phyloP scores from a whole-genome alignment of 2,797 vertebrate genomes.

The Novumbra hubbsi region DNA sequence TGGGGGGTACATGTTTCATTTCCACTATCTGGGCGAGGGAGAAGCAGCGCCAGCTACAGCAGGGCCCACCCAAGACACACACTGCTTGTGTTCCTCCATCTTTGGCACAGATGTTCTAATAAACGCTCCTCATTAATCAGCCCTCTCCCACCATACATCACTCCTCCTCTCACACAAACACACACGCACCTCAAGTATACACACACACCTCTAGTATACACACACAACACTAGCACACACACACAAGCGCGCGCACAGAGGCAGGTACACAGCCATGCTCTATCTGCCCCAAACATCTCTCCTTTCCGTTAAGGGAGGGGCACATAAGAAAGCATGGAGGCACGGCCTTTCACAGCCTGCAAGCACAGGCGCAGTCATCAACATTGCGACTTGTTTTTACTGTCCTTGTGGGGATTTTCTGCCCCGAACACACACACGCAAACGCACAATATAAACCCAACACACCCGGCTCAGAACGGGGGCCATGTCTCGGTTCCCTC shows the following conservation, averaged over 20 bases:
- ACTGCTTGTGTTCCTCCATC: slow-evolving; percentile 52
- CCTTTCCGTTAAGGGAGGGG: slow-evolving; percentile 63
- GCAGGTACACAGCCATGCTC: slow-evolving; percentile 31
- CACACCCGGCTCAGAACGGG: slow-evolving; percentile 43
- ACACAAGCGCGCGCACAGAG: slow-evolving; percentile 7
- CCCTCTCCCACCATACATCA: slow-evolving; percentile 76
- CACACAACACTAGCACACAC: background rate
- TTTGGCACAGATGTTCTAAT: slow-evolving; percentile 83
- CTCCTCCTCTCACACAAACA: slow-evolving; percentile 32
- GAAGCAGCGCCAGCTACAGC: slow-evolving; percentile 35
- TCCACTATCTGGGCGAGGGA: slow-evolving; percentile 57
- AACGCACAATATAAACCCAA: slow-evolving; percentile 16
- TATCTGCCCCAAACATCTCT: slow-evolving; percentile 73
- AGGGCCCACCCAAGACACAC: slow-evolving; percentile 50
- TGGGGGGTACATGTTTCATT: slow-evolving; percentile 67
- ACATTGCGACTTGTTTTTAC: too few relatives aligned
- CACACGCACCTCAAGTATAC: slow-evolving; percentile 1
- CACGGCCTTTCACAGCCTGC: background rate
- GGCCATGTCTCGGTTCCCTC: slow-evolving; percentile 56
- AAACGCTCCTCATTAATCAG: slow-evolving; percentile 83
- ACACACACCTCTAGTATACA: slow-evolving; percentile 32
- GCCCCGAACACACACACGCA: slow-evolving; percentile 9
- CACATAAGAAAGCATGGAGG: slow-evolving; percentile 23
- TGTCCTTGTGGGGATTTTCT: background rate
- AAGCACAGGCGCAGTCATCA: background rate